Base-by-base conservation (phyloP, 1,140 invertebrate species). In the Drusus annulatus region DNA sequence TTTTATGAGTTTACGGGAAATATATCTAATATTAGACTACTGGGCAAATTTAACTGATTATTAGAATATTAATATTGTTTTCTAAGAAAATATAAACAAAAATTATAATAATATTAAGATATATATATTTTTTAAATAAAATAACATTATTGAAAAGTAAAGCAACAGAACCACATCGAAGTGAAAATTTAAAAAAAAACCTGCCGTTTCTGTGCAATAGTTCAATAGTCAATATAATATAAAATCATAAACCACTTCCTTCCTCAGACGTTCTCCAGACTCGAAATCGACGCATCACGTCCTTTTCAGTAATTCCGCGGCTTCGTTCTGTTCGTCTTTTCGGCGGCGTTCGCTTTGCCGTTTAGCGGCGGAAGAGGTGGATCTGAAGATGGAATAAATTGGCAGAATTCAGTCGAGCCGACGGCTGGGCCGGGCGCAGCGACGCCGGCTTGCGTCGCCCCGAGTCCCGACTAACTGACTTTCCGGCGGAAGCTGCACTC, bases 361-460 rank as follows among this genome's bases (percentile, higher is more conserved):
- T 58, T 58, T 60, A 58, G 56, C 21, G 73, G 71, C 28, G 69
- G 71, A 80, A 76, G 69, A 58, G 62, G 56, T 80, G 52, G 54
- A 80, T 80, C 76, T 23, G 28, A 74, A 76, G 45, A 79, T 21
- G 54, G 28, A 52, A 36, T 74, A 73, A 80, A 80, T 80, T 80
- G 79, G 71, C 28, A 63, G 51, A 80, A 80, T 80, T 80, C 79
- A 80, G 62, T 75, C 36, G 36, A 13, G 36, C 36, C 36, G 36
- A 50, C n/a, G 60, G 13, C 54, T 25, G 50, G n/a, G 54, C 17
- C 60, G 36, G 31, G 58, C 36, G 75, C 50, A 45, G 63, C 17
- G 62, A 69, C 17, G 65, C 36, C 65, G 23, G 4, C 52, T 2
- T 10, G 36, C 36, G 36, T 1, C 36, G 36, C 36, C 36, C 31